Conservation (phyloP, 2,113 vertebrate species). For the Trogon melanurus region DNA sequence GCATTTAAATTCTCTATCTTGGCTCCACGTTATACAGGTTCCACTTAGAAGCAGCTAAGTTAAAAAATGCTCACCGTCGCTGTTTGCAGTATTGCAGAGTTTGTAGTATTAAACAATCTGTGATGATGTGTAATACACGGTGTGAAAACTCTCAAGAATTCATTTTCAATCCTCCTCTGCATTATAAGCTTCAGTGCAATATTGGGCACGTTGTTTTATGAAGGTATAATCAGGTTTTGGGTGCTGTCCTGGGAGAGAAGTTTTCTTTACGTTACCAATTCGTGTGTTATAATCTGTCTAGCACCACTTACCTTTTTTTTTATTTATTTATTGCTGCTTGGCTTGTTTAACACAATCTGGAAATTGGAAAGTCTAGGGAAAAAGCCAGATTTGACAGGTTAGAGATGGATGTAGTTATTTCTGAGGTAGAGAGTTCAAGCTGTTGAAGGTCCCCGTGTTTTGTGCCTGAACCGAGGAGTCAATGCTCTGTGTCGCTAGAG, state of each 20-base stretch:
- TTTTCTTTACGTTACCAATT: not conserved
- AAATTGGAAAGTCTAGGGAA: not conserved
- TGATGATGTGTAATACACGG: not conserved
- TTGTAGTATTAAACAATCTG: not conserved
- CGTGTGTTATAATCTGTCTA: rapidly evolving
- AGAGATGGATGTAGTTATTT: not conserved
- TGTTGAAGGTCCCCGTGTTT: not conserved
- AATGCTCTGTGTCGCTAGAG: not conserved
- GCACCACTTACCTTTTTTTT: not conserved
- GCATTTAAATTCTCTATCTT: not conserved
- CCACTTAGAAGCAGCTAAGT: not conserved
- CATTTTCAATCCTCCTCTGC: not conserved
- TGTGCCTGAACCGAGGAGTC: not conserved
- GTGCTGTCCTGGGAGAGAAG: not conserved
- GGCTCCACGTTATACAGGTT: not conserved
- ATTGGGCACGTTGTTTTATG: not conserved
- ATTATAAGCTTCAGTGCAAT: not conserved
- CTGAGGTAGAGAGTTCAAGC: not conserved
- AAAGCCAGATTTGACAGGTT: not conserved
- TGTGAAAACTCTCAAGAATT: not conserved
- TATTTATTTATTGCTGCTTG: not conserved
- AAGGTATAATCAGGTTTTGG: not conserved
- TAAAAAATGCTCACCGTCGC: not conserved
- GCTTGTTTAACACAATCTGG: not conserved
- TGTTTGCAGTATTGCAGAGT: not conserved